Evolutionary conservation across 2,888 invertebrate species (phyloP).

Genomic region (Dryococelus australis): DNA sequence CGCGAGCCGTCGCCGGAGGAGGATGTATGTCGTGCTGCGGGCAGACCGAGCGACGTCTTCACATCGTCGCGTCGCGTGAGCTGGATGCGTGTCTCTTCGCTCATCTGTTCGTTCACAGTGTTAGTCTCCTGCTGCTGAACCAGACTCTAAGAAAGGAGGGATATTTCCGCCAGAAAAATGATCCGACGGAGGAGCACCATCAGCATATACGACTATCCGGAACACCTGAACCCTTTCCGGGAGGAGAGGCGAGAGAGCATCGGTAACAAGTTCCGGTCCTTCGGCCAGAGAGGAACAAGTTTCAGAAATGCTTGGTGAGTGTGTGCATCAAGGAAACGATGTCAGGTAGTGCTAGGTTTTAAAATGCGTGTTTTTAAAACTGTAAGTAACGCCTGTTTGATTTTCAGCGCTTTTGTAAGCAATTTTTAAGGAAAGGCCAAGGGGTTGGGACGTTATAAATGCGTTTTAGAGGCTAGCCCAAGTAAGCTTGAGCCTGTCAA

Average conservation of each 20-base stretch:
- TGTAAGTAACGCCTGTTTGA: too few relatives aligned
- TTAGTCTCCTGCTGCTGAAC: too few relatives aligned
- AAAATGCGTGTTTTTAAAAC: too few relatives aligned
- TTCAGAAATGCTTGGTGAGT: constrained; percentile 32
- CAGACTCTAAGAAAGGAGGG: too few relatives aligned
- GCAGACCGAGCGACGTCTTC: not conserved
- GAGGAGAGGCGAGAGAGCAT: constrained; percentile 65
- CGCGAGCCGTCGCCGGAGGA: not conserved
- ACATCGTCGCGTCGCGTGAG: not conserved
- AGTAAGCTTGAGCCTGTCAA: too few relatives aligned
- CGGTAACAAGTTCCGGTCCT: constrained; percentile 33
- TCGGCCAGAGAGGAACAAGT: constrained; percentile 34
- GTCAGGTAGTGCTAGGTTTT: too few relatives aligned
- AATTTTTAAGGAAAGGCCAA: too few relatives aligned
- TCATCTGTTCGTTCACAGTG: too few relatives aligned
- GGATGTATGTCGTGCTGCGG: not conserved
- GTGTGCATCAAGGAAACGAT: not conserved
- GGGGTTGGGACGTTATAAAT: too few relatives aligned
- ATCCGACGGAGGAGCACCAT: constrained; percentile 61
- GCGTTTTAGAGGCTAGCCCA: too few relatives aligned
- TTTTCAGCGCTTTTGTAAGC: too few relatives aligned
- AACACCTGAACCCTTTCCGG: constrained; percentile 78
- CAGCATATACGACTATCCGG: constrained; percentile 76
- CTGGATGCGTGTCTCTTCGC: too few relatives aligned
- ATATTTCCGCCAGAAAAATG: constrained; percentile 39